Evolutionary conservation across 2,888 invertebrate genomes (phyloP).

Genomic region (Strigamia transsilvanica): DNA sequence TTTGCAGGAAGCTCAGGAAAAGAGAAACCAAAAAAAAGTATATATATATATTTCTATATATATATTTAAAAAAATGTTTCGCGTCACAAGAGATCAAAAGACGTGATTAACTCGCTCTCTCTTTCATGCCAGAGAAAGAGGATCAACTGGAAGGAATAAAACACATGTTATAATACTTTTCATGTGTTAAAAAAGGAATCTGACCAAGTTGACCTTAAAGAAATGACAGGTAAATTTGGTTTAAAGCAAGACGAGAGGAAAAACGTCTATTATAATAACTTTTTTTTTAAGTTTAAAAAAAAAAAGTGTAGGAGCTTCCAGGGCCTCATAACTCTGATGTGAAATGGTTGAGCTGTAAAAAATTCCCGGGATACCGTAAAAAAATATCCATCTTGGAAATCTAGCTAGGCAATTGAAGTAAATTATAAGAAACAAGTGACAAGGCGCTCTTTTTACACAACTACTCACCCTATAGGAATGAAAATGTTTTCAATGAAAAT

Average conservation of each 20-base stretch:
- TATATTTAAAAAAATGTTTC: not conserved
- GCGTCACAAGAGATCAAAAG: slow-evolving; percentile 25
- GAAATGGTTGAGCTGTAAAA: slow-evolving; percentile 25
- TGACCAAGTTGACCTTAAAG: not conserved
- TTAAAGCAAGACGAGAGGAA: not conserved
- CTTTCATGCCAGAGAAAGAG: slow-evolving; percentile 5
- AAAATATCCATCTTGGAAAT: slow-evolving; percentile 26
- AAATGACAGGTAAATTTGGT: slow-evolving; percentile 11
- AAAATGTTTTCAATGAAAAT: slow-evolving; percentile 5
- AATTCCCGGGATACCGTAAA: slow-evolving; percentile 30
- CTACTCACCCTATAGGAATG: slow-evolving; percentile 11
- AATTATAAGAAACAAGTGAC: slow-evolving; percentile 30
- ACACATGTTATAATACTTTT: slow-evolving; percentile 5
- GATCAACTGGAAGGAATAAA: slow-evolving; percentile 11
- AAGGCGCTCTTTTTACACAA: slow-evolving; percentile 21
- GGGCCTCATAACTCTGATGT: slow-evolving; percentile 26
- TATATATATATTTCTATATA: not conserved
- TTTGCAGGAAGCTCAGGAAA: slow-evolving; percentile 21
- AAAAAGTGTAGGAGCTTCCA: slow-evolving; percentile 25
- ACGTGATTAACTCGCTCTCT: slow-evolving; percentile 23
- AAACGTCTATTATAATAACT: not conserved
- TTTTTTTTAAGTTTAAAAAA: not conserved
- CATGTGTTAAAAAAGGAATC: not conserved
- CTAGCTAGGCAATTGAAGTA: slow-evolving; percentile 29
- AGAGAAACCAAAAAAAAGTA: not conserved